Conservation (phyloP, 2,113 vertebrate species). For the Machaerirhynchus nigripectus region DNA sequence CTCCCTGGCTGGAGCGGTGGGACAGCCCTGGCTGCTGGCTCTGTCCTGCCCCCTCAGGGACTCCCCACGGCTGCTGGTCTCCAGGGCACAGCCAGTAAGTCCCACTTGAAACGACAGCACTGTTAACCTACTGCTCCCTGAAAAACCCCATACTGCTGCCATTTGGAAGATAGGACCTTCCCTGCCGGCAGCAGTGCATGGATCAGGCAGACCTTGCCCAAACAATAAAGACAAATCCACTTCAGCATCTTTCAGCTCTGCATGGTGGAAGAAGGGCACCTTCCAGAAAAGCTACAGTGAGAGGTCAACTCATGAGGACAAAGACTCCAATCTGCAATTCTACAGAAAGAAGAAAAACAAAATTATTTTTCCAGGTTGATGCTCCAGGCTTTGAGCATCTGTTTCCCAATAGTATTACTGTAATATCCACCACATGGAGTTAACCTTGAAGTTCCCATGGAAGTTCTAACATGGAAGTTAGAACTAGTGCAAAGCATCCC, state of each 20-base stretch:
- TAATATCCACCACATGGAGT: not conserved
- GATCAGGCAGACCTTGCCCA: not conserved
- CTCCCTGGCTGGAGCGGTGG: not conserved
- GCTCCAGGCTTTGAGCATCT: not conserved
- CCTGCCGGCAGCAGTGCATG: not conserved
- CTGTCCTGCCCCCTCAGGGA: not conserved
- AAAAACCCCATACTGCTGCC: not conserved
- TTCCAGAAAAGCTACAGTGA: not conserved
- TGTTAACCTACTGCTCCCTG: accelerated
- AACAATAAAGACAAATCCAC: not conserved
- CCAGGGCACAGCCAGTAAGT: not conserved
- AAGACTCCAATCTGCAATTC: not conserved
- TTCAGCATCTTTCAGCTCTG: not conserved
- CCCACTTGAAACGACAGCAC: accelerated
- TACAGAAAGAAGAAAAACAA: not conserved
- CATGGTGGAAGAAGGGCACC: not conserved
- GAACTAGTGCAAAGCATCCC: not conserved
- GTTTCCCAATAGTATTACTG: not conserved
- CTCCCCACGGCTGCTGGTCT: accelerated
- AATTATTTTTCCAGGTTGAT: not conserved
- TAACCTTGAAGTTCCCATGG: not conserved
- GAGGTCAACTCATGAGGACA: not conserved
- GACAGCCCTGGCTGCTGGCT: not conserved
- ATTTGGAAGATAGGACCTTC: not conserved
- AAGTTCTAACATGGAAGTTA: not conserved